Evolutionary conservation across 2,113 vertebrate genomes (phyloP), one percentile per base, ranked within the genome.

Genomic region (Macroglossus sobrinus): DNA sequence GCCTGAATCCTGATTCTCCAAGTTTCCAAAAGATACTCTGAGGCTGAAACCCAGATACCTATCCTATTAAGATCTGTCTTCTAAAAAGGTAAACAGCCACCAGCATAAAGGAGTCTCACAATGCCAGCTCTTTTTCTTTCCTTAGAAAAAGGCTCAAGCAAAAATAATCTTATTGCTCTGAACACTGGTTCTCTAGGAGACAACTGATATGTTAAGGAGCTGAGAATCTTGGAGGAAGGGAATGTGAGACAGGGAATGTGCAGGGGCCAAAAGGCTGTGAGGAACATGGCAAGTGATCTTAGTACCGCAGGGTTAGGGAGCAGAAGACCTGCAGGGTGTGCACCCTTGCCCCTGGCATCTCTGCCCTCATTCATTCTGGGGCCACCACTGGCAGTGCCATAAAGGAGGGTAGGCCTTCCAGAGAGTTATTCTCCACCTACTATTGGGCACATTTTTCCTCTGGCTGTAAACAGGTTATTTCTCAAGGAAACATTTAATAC

Each of bases 151-250:
- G 81, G 97, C 43, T 92, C 87, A 84, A 79, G 33, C 69, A 89
- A 91, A 96, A 90, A 68, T 76, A 33, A 92, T 91, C 96, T 98
- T 99, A 99, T 98, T 99, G 98, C 98, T 98, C 97, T 97, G 97
- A 97, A 98, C 95, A 98, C 98, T 98, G 97, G 3, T 84, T 95
- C 97, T 97, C 95, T 96, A 97, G 87, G 96, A 97, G 96, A 97
- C 96, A 6, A 53, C 89, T 87, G 98, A 95, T 98, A 98, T 97
- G 98, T 97, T 80, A 94, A 96, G 94, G 97, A 98, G 97, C 96
- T 50, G 93, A 94, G 94, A 94, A 94, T 95, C 95, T 94, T n/a
- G 95, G 96, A 97, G 97, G 97, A 57, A 78, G 57, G 97, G 78
- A 80, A 78, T 68, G 78, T 43, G 68, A 59, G 90, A 61, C 2